phyloP scores from a whole-genome alignment of 2,797 vertebrate species.

The Pteropus rufus region DNA sequence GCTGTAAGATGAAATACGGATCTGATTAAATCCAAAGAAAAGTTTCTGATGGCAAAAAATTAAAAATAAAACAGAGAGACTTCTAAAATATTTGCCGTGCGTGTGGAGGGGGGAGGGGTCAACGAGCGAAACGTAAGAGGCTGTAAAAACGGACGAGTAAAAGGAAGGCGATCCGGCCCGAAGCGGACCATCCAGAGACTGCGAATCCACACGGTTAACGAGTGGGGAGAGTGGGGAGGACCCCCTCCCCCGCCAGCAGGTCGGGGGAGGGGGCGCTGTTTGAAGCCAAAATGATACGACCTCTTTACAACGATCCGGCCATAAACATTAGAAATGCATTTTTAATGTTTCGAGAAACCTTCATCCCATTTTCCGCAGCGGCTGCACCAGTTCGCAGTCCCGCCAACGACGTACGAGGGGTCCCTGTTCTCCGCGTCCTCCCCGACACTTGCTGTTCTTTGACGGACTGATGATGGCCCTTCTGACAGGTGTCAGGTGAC shows the following conservation, averaged over 20 bases:
- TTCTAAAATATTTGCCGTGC: no score
- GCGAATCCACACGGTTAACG: neutral
- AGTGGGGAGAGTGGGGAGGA: neutral
- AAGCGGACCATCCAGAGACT: neutral
- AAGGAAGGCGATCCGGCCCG: no score
- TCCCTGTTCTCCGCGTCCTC: no score
- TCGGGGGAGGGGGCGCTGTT: neutral
- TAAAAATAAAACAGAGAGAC: neutral
- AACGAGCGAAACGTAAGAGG: neutral
- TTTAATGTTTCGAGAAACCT: no score
- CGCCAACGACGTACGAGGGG: fast-evolving
- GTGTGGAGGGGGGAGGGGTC: neutral
- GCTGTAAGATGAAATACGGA: fast-evolving
- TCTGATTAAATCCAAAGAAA: neutral
- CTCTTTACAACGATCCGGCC: neutral
- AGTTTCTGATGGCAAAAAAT: neutral
- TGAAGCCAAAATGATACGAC: neutral
- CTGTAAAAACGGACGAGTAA: neutral
- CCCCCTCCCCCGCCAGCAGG: neutral
- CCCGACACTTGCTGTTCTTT: no score
- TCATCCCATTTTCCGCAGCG: no score
- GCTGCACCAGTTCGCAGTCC: no score
- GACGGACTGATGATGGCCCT: no score
- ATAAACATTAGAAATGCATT: neutral
- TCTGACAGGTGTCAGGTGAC: no score